phyloP scores from a whole-genome alignment of 1,140 invertebrate genomes.

The Macrotrachela quadricornifera region DNA sequence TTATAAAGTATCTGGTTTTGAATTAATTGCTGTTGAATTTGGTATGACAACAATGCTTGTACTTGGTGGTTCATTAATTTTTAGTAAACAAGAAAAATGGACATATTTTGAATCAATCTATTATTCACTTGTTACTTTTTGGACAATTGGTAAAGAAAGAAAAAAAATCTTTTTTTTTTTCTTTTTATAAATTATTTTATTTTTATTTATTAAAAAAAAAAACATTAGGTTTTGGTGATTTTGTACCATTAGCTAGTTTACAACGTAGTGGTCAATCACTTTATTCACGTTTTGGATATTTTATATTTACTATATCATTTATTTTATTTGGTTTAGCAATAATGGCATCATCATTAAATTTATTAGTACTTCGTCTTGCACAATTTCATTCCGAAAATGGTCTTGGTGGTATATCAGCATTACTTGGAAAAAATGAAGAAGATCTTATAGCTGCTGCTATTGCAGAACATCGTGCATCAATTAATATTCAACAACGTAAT shows the following conservation, averaged over 20 bases:
- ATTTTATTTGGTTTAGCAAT: conserved; percentile 98
- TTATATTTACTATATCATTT: conserved; percentile 72
- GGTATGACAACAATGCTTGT: conserved; percentile 42
- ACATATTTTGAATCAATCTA: conserved; percentile 94
- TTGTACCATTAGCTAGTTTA: conserved; percentile 48
- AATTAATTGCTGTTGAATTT: no score
- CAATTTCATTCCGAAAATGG: conserved; percentile 85
- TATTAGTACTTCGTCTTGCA: conserved; percentile 86
- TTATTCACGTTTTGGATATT: no score
- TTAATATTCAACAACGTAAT: no score
- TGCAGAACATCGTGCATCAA: no score
- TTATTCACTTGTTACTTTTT: conserved; percentile 94
- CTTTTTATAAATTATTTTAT: no score
- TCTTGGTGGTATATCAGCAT: no score
- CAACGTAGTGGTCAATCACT: no score
- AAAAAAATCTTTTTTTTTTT: no score
- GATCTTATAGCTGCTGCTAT: no score
- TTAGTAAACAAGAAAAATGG: conserved; percentile 85
- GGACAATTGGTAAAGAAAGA: conserved; percentile 48
- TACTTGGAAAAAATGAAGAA: no score
- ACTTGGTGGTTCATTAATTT: conserved; percentile 77
- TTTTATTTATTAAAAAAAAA: no score
- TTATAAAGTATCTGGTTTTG: no score
- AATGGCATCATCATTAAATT: conserved; percentile 88
- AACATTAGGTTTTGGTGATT: conserved; percentile 40